Evolutionary conservation across 2,113 vertebrate genomes (phyloP), one percentile per base, ranked within the genome.

Genomic region (Mustelus asterias): DNA sequence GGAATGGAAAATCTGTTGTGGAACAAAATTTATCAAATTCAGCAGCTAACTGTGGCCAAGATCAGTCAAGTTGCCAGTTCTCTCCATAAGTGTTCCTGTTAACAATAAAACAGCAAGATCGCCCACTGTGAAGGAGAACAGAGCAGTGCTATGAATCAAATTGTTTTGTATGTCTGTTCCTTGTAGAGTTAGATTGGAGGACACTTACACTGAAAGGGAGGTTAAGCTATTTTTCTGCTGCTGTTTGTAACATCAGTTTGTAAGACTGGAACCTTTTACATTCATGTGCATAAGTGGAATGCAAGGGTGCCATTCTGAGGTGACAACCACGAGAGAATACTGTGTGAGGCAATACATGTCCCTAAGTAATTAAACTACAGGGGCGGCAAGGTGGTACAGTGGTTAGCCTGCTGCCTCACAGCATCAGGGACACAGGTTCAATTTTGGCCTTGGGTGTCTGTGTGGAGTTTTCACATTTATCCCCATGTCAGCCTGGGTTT

Each of bases 1-100:
- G 18, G 89, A 33, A 65, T 93, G 63, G 58, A 37, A 93, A 93
- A 37, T 93, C 89, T 37, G 60, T 93, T 93, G 33, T 93, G 89
- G 89, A 65, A 67, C 58, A 67, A 67, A 37, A 63, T 65, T 93
- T 93, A 65, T 63, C 89, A 93, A 60, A 93, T 65, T 65, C n/a
- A 93, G 16, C 33, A 37, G 6, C 14, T 14, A 63, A 29, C 58
- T 63, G 54, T 63, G 33, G 88, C 54, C 26, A 92, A n/a, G 54
- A 63, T 60, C 29, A 63, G 7, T 92, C 88, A 63, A 92, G 26
- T 20, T 65, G 89, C 60, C 60, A 37, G 60, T 65, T 93, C 88
- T 60, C 58, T 90, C 88, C 88, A 93, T 37, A n/a, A n/a, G 22
- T 37, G n/a, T 93, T 65, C 33, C 60, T 65, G n/a, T 65, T 93